These are phyloP conservation scores for Tetragnatha montana DNA, from an alignment of 2,888 invertebrate species.

Conservation along the genomic window DNA sequence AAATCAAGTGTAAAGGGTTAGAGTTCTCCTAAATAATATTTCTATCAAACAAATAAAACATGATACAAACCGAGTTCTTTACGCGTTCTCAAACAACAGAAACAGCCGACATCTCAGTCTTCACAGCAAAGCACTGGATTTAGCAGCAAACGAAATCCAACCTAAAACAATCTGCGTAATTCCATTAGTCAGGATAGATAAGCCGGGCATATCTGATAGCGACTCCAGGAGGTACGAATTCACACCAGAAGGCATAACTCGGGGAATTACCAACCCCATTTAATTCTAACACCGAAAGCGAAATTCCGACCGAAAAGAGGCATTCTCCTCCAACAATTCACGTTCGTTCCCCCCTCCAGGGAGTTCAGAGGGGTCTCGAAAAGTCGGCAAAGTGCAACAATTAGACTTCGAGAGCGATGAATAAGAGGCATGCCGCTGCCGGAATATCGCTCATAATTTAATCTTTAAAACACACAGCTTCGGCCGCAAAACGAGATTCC, in stretches of 20 bases:
- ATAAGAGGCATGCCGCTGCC: constrained; percentile 8
- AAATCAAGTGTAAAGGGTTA: too few species aligned
- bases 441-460: constrained; percentile 69
- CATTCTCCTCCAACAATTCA: constrained; percentile 19
- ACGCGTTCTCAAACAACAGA: too few species aligned
- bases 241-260: neutral
- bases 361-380: constrained; percentile 41
- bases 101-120: too few species aligned
- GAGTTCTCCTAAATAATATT: too few species aligned
- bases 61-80: too few species aligned
- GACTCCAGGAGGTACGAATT: neutral
- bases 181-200: neutral
- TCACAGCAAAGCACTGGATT: too few species aligned
- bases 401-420: constrained; percentile 44
- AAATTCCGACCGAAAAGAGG: neutral
- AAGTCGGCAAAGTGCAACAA: constrained; percentile 66
- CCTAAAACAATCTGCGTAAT: neutral
- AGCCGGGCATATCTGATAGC: neutral
- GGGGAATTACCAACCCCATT: neutral
- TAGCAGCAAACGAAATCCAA: too few species aligned
- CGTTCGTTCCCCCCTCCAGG: constrained; percentile 12
- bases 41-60: too few species aligned
- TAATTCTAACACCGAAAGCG: neutral
- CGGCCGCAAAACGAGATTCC: constrained; percentile 50
- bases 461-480: constrained; percentile 67